These are phyloP conservation scores for Anoplius nigerrimus DNA, from an alignment of 2,888 invertebrate species.

Conservation along the genomic window DNA sequence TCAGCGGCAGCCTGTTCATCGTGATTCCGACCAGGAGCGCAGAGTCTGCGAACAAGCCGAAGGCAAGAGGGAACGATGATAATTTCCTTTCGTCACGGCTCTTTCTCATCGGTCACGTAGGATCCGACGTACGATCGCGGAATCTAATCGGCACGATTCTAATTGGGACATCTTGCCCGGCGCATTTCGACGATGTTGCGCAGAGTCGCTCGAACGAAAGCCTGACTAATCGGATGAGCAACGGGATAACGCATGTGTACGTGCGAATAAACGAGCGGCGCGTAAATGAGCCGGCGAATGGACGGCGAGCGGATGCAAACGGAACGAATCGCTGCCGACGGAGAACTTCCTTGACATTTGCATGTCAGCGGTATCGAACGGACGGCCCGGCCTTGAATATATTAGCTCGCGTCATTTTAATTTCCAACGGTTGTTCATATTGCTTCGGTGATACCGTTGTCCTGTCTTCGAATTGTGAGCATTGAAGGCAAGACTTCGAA, in stretches of 20 bases:
- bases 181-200: conserved; percentile 1
- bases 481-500: too few species aligned
- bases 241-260: conserved; percentile 3
- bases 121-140: neutral
- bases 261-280: too few species aligned
- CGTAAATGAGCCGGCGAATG: neutral
- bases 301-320: neutral
- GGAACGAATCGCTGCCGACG: neutral
- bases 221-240: conserved; percentile 15
- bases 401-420: too few species aligned
- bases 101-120: conserved; percentile 4
- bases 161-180: conserved; percentile 25
- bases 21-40: conserved; percentile 15
- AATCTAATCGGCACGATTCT: conserved; percentile 21
- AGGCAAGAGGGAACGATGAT: neutral
- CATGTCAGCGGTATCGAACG: conserved; percentile 19
- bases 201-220: conserved; percentile 13
- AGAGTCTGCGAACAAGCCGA: conserved; percentile 15
- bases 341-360: conserved; percentile 36
- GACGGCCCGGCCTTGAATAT: conserved; percentile 22
- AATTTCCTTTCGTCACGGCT: conserved; percentile 8
- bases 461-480: too few species aligned
- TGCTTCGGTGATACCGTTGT: too few species aligned
- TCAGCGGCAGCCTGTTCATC: conserved; percentile 47
- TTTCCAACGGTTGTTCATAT: too few species aligned